These are phyloP conservation scores for Malurus melanocephalus DNA, from an alignment of 2,113 vertebrate genomes.

Conservation along the genomic window DNA sequence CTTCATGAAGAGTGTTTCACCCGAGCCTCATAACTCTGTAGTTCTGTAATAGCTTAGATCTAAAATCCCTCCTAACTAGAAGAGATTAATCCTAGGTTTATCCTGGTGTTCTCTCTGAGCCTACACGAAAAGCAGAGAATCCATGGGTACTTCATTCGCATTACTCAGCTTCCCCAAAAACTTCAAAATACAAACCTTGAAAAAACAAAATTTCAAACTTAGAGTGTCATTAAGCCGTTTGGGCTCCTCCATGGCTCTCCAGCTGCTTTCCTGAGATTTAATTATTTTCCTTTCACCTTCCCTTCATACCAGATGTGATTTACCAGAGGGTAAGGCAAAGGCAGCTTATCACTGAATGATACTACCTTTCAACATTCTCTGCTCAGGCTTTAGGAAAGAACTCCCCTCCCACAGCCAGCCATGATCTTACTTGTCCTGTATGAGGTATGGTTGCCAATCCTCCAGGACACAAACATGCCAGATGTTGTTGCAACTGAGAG, in stretches of 20 bases:
- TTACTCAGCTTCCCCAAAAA: background rate
- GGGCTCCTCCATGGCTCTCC: background rate
- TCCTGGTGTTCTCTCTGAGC: background rate
- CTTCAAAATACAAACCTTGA: background rate
- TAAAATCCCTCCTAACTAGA: rapidly evolving
- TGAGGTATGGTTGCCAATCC: background rate
- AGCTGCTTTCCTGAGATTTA: background rate
- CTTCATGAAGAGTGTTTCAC: background rate
- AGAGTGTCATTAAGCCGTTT: background rate
- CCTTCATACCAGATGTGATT: background rate
- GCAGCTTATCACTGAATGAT: background rate
- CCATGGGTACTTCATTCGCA: background rate
- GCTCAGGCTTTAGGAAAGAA: background rate
- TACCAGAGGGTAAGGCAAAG: background rate
- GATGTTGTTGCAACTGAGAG: background rate
- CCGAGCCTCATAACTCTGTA: background rate
- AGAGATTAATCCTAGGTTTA: background rate
- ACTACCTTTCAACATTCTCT: slow-evolving; percentile 5
- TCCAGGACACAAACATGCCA: background rate
- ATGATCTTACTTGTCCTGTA: background rate
- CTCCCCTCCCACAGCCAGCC: background rate
- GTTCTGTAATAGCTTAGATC: background rate
- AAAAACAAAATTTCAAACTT: background rate
- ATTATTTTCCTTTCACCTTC: background rate
- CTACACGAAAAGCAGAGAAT: background rate